Conservation (phyloP, 2,113 vertebrate genomes). For the Diadophis punctatus region DNA sequence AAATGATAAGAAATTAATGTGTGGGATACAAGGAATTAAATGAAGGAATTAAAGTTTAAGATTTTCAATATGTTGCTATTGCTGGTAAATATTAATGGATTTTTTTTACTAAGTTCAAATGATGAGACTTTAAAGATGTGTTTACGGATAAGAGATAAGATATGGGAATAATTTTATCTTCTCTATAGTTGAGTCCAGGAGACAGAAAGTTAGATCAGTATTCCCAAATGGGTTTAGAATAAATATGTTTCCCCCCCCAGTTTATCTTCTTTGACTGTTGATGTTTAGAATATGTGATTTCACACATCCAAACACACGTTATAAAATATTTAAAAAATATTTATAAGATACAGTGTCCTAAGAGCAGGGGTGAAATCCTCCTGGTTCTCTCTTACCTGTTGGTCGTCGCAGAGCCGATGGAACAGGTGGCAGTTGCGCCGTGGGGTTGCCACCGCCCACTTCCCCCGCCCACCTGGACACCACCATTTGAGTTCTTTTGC, state of each 20-base stretch:
- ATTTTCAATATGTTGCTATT: background rate
- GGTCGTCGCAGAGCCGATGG: too few relatives aligned
- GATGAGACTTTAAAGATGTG: background rate
- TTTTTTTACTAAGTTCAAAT: background rate
- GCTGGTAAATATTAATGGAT: background rate
- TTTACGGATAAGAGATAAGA: background rate
- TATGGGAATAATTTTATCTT: background rate
- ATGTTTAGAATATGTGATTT: rapidly evolving
- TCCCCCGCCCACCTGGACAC: too few relatives aligned
- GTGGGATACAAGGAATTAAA: background rate
- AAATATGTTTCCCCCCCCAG: background rate
- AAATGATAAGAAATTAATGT: background rate
- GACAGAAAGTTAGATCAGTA: background rate
- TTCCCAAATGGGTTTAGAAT: background rate
- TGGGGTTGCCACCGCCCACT: too few relatives aligned
- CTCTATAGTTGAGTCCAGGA: background rate
- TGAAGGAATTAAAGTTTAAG: background rate
- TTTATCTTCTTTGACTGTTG: background rate
- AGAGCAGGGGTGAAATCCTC: too few relatives aligned
- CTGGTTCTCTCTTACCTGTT: too few relatives aligned
- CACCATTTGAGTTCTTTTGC: too few relatives aligned
- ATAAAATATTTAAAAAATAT: background rate
- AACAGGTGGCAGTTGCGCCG: too few relatives aligned
- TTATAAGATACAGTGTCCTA: too few relatives aligned
- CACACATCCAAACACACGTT: background rate